Evolutionary conservation across 2,797 vertebrate genomes (phyloP).

Genomic region (Macrochelys suwanniensis): DNA sequence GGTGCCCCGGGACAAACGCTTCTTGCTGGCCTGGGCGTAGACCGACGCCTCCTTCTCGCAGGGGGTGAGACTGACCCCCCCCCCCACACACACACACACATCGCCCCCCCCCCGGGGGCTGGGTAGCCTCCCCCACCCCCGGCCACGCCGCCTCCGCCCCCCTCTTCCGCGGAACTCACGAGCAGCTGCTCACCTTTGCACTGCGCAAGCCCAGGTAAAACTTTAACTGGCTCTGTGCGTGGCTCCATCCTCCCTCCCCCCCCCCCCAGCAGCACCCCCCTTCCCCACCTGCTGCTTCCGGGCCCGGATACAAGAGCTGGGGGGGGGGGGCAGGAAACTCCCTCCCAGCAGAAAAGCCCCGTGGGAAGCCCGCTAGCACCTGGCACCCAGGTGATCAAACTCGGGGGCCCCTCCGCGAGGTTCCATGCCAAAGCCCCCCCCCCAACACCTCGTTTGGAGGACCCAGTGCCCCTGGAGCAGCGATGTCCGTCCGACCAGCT

Average conservation of each 20-base stretch:
- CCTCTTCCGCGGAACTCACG: background rate
- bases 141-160: background rate
- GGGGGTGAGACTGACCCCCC: background rate
- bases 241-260: background rate
- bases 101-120: background rate
- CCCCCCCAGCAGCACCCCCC: background rate
- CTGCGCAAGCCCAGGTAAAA: background rate
- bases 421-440: no score
- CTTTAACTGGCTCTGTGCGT: background rate
- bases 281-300: constrained; percentile 51
- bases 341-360: no score
- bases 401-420: no score
- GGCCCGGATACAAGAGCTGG: constrained; percentile 74
- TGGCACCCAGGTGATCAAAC: no score
- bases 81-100: background rate
- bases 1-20: background rate
- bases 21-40: background rate
- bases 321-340: no score
- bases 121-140: background rate
- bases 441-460: no score
- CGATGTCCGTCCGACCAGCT: background rate
- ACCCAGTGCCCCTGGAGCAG: no score
- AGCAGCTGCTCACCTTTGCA: background rate
- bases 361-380: no score
- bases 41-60: no score